Evolutionary conservation across 2,888 invertebrate species (phyloP).

Genomic region (Blastobasis lacticolella): DNA sequence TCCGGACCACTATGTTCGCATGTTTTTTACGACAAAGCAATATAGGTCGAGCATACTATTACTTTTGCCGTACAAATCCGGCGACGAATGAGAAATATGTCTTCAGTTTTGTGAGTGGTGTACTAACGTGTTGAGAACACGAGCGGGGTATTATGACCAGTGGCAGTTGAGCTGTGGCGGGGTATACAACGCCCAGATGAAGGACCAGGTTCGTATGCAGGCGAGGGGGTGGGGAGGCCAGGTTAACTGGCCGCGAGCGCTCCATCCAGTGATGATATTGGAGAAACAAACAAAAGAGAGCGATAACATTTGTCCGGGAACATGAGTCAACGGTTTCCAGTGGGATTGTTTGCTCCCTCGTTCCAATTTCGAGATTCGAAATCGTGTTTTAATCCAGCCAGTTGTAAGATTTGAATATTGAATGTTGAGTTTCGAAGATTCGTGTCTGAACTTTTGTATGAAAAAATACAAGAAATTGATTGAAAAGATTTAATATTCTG

Average conservation of each 20-base stretch:
- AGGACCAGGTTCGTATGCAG: not conserved
- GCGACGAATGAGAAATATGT: constrained; percentile 4
- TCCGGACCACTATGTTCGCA: too few relatives aligned
- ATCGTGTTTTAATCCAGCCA: constrained; percentile 1
- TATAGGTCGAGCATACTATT: too few relatives aligned
- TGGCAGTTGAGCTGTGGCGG: not conserved
- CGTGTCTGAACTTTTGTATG: not conserved
- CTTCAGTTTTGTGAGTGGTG: constrained; percentile 19
- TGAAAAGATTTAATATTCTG: too few relatives aligned
- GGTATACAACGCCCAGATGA: not conserved
- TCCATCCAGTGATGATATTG: constrained; percentile 29
- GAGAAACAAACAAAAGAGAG: constrained; percentile 70
- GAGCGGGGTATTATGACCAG: constrained; percentile 4
- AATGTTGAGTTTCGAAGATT: not conserved
- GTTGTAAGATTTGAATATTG: not conserved
- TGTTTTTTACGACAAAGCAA: too few relatives aligned
- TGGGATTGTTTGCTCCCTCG: constrained; percentile 28
- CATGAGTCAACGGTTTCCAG: constrained; percentile 56
- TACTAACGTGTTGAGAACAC: constrained; percentile 22
- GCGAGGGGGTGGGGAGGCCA: not conserved
- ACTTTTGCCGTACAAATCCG: too few relatives aligned
- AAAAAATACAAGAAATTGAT: too few relatives aligned
- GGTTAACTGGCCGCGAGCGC: not conserved
- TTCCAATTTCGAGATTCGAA: constrained; percentile 28
- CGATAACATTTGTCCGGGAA: constrained; percentile 68